Conservation (phyloP, 2,113 vertebrate genomes). For the Acrocephalus arundinaceus region DNA sequence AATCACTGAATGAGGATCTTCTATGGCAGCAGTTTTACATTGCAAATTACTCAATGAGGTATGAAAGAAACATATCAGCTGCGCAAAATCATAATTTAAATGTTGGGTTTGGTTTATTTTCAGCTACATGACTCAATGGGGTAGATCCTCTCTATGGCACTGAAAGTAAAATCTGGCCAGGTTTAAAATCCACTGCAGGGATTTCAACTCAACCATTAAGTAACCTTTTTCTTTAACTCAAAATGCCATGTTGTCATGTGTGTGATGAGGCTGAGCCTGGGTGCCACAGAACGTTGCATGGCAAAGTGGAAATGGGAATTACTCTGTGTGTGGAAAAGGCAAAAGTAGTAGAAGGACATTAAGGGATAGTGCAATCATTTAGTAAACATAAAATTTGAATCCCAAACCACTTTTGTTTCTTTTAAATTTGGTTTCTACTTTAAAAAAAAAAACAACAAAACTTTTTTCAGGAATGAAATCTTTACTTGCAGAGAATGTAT, state of each 20-base stretch:
- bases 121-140: constrained; percentile 67
- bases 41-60: constrained; percentile 74
- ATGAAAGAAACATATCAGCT: constrained; percentile 71
- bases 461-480: not conserved
- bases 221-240: not conserved
- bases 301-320: not conserved
- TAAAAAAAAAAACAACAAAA: not conserved
- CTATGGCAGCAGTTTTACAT: constrained; percentile 62
- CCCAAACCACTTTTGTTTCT: not conserved
- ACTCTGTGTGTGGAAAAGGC: not conserved
- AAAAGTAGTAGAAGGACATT: not conserved
- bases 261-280: not conserved
- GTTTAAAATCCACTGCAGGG: constrained; percentile 57
- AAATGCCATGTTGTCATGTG: not conserved
- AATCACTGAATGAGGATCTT: constrained; percentile 67
- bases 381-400: not conserved
- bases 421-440: not conserved
- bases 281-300: not conserved
- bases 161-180: constrained; percentile 65
- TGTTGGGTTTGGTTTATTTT: constrained; percentile 76
- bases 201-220: not conserved
- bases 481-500: not conserved
- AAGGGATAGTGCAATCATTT: not conserved
- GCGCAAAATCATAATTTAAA: constrained; percentile 72
- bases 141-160: constrained; percentile 39